phyloP scores from a whole-genome alignment of 2,888 invertebrate species.

The Cerceris ruficornis region DNA sequence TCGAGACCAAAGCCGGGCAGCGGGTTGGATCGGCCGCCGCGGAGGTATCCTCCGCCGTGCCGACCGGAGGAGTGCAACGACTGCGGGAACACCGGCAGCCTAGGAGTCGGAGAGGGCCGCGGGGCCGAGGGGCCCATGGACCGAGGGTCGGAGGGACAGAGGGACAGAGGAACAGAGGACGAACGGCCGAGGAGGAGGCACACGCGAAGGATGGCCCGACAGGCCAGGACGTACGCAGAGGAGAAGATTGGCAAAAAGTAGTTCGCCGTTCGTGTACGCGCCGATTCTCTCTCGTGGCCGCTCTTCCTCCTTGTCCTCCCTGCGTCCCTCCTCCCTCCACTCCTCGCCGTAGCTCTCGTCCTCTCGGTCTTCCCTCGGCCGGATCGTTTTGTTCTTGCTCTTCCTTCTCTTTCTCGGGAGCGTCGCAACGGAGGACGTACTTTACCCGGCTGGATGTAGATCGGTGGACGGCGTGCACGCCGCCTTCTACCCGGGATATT shows the following conservation, averaged over 20 bases:
- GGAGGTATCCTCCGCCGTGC: conserved; percentile 42
- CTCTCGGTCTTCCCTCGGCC: conserved; percentile 26
- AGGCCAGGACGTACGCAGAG: conserved; percentile 48
- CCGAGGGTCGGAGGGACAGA: conserved; percentile 7
- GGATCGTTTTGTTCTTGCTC: conserved; percentile 10
- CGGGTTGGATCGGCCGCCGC: conserved; percentile 39
- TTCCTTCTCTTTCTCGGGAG: conserved; percentile 27
- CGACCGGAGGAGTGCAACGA: conserved; percentile 22
- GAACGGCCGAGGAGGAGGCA: conserved; percentile 16
- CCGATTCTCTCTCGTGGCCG: conserved; percentile 53
- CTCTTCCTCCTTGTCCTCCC: conserved; percentile 28
- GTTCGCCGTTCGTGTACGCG: conserved; percentile 73
- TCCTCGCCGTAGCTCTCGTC: conserved; percentile 1
- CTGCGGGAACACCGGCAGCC: conserved; percentile 20
- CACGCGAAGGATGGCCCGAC: conserved; percentile 59
- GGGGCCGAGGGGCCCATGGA: conserved; percentile 7
- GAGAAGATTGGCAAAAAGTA: conserved; percentile 77
- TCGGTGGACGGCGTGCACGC: conserved; percentile 32
- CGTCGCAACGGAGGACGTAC: conserved; percentile 30
- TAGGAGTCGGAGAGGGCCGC: conserved; percentile 24
- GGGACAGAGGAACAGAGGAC: conserved; percentile 11
- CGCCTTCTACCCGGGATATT: conserved; percentile 33
- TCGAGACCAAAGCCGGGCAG: conserved; percentile 66
- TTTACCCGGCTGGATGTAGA: conserved; percentile 40
- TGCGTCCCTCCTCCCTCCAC: conserved; percentile 15